These are phyloP conservation scores for Micromys minutus DNA, from an alignment of 2,113 vertebrate genomes.

Conservation along the genomic window DNA sequence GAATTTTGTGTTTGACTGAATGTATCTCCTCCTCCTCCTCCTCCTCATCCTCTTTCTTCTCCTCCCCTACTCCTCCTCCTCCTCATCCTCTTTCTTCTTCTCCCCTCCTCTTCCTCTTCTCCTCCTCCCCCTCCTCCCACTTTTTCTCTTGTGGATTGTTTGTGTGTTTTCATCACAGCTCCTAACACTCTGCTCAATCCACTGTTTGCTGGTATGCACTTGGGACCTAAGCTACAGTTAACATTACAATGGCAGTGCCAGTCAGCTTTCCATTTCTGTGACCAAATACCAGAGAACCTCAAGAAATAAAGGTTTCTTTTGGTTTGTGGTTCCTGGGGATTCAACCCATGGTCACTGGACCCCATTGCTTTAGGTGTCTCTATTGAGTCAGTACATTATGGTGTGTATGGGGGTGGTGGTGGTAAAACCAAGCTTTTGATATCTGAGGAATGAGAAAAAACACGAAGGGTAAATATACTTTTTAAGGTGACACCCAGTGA, in stretches of 20 bases:
- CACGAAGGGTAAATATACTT: background rate
- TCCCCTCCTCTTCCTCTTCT: too few species aligned
- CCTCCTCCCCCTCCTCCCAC: too few species aligned
- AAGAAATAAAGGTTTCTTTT: background rate
- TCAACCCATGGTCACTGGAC: background rate
- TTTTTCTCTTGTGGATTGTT: background rate
- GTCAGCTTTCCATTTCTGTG: background rate
- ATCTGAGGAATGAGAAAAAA: background rate
- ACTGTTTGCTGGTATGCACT: background rate
- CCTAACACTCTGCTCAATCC: background rate
- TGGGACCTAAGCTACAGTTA: background rate
- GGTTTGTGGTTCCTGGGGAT: background rate
- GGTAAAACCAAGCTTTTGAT: background rate
- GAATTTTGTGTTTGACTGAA: background rate
- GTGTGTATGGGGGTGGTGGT: too few species aligned
- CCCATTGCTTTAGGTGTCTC: background rate
- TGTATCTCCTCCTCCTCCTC: background rate
- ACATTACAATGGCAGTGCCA: background rate
- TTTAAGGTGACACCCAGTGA: background rate
- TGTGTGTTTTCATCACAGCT: background rate
- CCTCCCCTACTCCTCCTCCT: too few species aligned
- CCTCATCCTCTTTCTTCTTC: background rate
- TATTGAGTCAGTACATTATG: background rate
- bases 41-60: rapidly evolving
- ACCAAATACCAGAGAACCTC: background rate